Evolutionary conservation across 2,888 invertebrate species (phyloP), one percentile per base, ranked within the genome.

Genomic region (Cephus sareptanus): DNA sequence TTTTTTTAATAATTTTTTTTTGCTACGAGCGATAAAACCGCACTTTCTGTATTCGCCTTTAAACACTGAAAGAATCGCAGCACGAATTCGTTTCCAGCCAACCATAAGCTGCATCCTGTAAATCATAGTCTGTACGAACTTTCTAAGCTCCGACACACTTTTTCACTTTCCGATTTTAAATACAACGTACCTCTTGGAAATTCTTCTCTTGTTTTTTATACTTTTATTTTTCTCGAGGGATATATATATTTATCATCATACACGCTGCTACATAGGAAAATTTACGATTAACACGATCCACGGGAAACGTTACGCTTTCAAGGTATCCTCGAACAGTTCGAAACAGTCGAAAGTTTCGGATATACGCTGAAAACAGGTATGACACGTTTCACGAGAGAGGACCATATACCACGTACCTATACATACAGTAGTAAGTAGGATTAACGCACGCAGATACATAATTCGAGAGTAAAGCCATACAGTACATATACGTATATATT

Each of bases 1-100:
- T 56, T 23, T 56, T 56, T 40, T 40, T 40, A 40, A 56, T 56
- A 56, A 56, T 23, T 56, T 3, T 56, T 76, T 75, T 80, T 83
- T 83, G 82, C 85, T 84, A 84, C 78, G 79, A 81, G 81, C 83
- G 83, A 82, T 84, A 85, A 85, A 85, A 76, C 77, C 75, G 75
- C 71, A 75, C 81, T 79, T 31, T 71, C 71, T 13, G 23, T 9
- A 23, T 9, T 23, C 56, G 56, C 56, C 56, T 23, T 56, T 56
- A 56, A 56, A 56, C 56, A 56, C 23, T 56, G 56, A 56, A 77
- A 77, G 77, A 75, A 73, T 78, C 30, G 33, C 70, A 68, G 77
- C 74, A 77, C 77, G 77, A 75, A 75, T 78, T 73, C 56, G 33
- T 69, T 74, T 70, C 37, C 69, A 77, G 77, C 56, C 74, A 70